Conservation (phyloP, 1,140 invertebrate species). For the Phymorhynchus buccinoides region DNA sequence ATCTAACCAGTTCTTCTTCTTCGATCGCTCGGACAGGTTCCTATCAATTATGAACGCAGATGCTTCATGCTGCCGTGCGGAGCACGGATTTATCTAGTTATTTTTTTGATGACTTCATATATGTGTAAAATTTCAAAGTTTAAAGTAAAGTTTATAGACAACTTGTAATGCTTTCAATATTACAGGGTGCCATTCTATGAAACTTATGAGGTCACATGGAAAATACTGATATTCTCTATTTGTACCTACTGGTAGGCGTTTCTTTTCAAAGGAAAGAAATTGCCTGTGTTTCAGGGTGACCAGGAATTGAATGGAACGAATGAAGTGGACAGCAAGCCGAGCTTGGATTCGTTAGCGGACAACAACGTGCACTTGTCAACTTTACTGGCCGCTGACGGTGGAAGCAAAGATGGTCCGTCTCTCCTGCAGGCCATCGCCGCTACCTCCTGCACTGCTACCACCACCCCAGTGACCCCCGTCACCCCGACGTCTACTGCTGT, state of each 20-base stretch:
- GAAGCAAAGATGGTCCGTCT: neutral
- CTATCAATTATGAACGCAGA: too few species aligned
- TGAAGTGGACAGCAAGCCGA: conserved; percentile 43
- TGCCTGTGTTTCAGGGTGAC: conserved; percentile 20
- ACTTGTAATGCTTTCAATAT: too few species aligned
- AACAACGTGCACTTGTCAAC: conserved; percentile 53
- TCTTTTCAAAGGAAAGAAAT: too few species aligned
- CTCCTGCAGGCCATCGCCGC: neutral
- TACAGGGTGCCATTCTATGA: too few species aligned
- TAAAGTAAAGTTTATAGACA: too few species aligned
- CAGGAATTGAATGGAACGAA: conserved; percentile 6
- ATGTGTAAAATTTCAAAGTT: neutral
- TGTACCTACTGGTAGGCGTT: too few species aligned
- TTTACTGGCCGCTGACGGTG: conserved; percentile 34
- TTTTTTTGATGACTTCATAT: neutral
- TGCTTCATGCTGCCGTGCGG: too few species aligned
- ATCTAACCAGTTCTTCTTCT: too few species aligned
- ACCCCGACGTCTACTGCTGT: conserved; percentile 63
- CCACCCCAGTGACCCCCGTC: conserved; percentile 38
- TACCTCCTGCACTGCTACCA: conserved; percentile 34
- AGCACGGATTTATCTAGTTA: too few species aligned
- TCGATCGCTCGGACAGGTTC: too few species aligned
- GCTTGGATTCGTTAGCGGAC: conserved; percentile 43
- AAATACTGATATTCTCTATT: too few species aligned
- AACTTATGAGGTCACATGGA: too few species aligned